Conservation (phyloP, 1,140 invertebrate genomes). For the Apis mellifera region Amel_HAv3.1 CM009940.2:9300501-9301000, state of each 20-base stretch:
- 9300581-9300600: too few species aligned
- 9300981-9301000: not conserved
- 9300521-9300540: too few species aligned
- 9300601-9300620: too few species aligned
- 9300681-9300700: too few species aligned
- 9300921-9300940: not conserved
- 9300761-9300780: constrained; percentile 33
- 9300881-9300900: constrained; percentile 24
- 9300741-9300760: not conserved
- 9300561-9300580: too few species aligned
- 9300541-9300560: too few species aligned
- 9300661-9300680: too few species aligned
- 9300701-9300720: not conserved
- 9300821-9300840: constrained; percentile 38
- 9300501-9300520: too few species aligned
- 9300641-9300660: not conserved
- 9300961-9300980: too few species aligned
- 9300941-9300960: too few species aligned
- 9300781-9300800: constrained; percentile 40
- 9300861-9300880: constrained; percentile 43
- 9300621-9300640: too few species aligned
- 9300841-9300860: constrained; percentile 53
- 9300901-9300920: not conserved
- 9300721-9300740: not conserved
- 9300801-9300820: constrained; percentile 40